Base-by-base conservation (phyloP, 2,888 invertebrate species). In the Camponotus fellah region DNA sequence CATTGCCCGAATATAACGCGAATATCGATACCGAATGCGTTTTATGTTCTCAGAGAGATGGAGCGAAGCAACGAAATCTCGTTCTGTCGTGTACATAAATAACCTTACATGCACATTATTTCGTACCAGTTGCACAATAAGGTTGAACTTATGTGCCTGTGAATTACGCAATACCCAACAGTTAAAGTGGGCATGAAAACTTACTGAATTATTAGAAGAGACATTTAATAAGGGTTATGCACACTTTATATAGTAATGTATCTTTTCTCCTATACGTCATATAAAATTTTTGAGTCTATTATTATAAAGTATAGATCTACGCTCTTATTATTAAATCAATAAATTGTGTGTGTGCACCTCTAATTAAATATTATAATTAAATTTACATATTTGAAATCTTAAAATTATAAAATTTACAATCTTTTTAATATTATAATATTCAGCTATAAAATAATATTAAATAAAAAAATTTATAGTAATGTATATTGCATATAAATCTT, bases 21-120 rank as follows among this genome's bases (percentile, higher is more conserved):
- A 83, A 86, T 83, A 85, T 88, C 83, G 82, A 88, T 88, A 79
- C 81, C 71, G 64, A 81, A 77, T 86, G 82, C 82, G 72, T 86
- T 88, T 85, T 88, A 85, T 82, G 85, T 83, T 82, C 83, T 65
- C 77, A 17, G 65, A 76, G 75, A 82, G 60, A 86, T 75, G 82
- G 58, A 58, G 56, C 46, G 80, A 69, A 26, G 69, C 76, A 60
- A 49, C 56, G 65, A 80, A 75, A 79, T 60, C 82, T 65, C 49
- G 32, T 49, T 68, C 66, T 79, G 68, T 68, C 85, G 64, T 71
- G 79, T 80, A 85, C 86, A 82, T 88, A 88, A 88, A 88, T 88
- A 88, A 86, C 53, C 72, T 80, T 75, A 71, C 62, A 62, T 74
- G 72, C 65, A 81, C 82, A 87, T 88, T 87, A 87, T 86, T 84